Evolutionary conservation across 2,888 invertebrate species (phyloP).

Genomic region (Drosophila tripunctata): DNA sequence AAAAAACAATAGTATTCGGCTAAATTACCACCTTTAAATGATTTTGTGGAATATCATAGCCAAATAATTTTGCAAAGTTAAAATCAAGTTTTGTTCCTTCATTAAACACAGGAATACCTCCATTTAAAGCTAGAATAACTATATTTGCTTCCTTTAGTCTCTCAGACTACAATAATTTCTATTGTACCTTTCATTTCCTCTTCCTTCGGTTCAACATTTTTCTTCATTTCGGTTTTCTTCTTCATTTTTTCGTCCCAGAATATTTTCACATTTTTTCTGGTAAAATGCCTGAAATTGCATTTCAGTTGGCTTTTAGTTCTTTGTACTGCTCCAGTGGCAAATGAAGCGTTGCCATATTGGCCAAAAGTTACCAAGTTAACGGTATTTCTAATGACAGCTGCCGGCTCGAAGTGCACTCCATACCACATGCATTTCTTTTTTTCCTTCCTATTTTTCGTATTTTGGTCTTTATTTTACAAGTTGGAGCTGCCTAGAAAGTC

Average conservation of each 20-base stretch:
- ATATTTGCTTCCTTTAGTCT: constrained; percentile 15
- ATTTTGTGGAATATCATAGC: not conserved
- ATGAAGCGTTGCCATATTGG: constrained; percentile 55
- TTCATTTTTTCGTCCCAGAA: not conserved
- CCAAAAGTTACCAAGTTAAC: constrained; percentile 49
- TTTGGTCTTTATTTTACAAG: constrained; percentile 1
- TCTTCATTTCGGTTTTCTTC: constrained; percentile 21
- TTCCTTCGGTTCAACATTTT: constrained; percentile 30
- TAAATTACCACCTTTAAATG: not conserved
- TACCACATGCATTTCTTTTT: constrained; percentile 4
- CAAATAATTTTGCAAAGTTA: not conserved
- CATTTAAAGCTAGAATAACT: not conserved
- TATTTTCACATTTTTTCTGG: constrained; percentile 26
- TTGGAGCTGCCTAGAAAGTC: constrained; percentile 8
- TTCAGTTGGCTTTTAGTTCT: constrained; percentile 34
- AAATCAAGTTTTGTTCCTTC: too few species aligned
- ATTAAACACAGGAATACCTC: not conserved
- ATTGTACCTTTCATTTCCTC: constrained; percentile 8
- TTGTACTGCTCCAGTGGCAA: constrained; percentile 42
- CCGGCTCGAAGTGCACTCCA: constrained; percentile 33
- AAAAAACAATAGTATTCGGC: too few species aligned
- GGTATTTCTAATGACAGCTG: constrained; percentile 47
- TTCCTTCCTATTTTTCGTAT: not conserved
- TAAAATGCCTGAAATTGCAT: constrained; percentile 52
- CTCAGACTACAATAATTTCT: constrained; percentile 7